These are phyloP conservation scores for Tetropium fuscum DNA, from an alignment of 2,888 invertebrate genomes.

Conservation along the genomic window DNA sequence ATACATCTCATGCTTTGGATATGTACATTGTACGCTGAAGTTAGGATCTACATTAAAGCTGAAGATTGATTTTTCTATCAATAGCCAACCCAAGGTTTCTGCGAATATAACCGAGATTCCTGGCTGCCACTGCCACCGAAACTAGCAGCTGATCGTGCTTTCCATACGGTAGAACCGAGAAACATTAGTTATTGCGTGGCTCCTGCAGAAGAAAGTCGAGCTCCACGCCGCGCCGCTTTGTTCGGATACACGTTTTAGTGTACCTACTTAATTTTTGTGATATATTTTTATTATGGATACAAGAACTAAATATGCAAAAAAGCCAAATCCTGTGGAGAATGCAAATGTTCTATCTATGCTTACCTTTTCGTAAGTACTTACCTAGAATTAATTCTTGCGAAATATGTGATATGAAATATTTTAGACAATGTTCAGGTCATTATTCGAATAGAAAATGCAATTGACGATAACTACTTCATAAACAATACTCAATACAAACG, in stretches of 20 bases:
- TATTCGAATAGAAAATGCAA: no score
- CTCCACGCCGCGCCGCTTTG: background rate
- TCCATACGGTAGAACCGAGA: conserved; percentile 3
- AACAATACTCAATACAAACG: no score
- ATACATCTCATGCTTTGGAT: no score
- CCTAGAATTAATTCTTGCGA: no score
- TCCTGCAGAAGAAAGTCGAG: background rate
- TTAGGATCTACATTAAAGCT: background rate
- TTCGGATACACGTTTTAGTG: conserved; percentile 29
- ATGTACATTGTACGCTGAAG: background rate
- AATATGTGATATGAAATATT: no score
- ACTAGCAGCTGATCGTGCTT: conserved; percentile 13
- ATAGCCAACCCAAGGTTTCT: conserved; percentile 17
- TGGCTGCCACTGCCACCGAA: background rate
- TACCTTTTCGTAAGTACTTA: conserved; percentile 53
- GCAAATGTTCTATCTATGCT: conserved; percentile 47
- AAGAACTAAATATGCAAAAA: conserved; percentile 41
- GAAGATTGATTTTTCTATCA: conserved; percentile 15
- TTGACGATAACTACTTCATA: no score
- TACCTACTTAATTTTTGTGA: conserved; percentile 39
- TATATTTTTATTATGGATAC: conserved; percentile 41
- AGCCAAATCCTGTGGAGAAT: conserved; percentile 47
- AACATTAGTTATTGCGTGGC: conserved; percentile 12
- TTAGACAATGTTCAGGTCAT: no score
- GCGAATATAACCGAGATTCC: conserved; percentile 13